Evolutionary conservation across 2,888 invertebrate genomes (phyloP), one percentile per base, ranked within the genome.

Genomic region (Galerucella calmariensis): DNA sequence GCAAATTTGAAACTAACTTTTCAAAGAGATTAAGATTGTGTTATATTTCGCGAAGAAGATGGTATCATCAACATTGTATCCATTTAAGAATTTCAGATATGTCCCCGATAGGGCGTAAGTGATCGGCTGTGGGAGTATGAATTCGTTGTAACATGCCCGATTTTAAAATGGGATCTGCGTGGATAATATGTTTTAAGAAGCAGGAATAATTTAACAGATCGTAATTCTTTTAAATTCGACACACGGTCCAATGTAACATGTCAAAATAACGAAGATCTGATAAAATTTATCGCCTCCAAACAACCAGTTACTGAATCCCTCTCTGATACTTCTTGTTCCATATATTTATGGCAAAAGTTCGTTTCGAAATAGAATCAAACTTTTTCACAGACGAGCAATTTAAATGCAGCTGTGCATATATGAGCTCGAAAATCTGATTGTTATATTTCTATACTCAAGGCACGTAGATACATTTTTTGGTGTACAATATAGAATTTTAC

Each of bases 401-500:
- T 41, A 27, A 10, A 20, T 62, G 63, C 69, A 70, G 69, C 69
- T 70, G 69, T 70, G 69, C 63, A n/a, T n/a, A n/a, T n/a, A n/a
- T n/a, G n/a, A n/a, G n/a, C n/a, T 51, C 1, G 24, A 27, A 69
- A 69, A 69, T 63, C 62, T 51, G 41, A 70, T 69, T n/a, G 48
- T 51, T n/a, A 44, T 41, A 69, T 62, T 48, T 10, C 62, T 16
- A n/a, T 35, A 61, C 48, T 59, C 62, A 12, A 48, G 51, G 27
- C 69, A 71, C 58, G 71, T 65, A 65, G 35, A 35, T 8, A 35
- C 10, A 61, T 70, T 46, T 53, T 35, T 16, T 11, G n/a, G 35
- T 14, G 14, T 51, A 35, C 10, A 6, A 61, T 69, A n/a, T 69
- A n/a, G n/a, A n/a, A n/a, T n/a, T n/a, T n/a, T n/a, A n/a, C n/a